A percentile compares a stretch with the other conserved stretches of the same genome.
These are phyloP conservation scores for Falco berigora DNA, from an alignment of 2,797 vertebrate genomes.

Conservation along the genomic window DNA sequence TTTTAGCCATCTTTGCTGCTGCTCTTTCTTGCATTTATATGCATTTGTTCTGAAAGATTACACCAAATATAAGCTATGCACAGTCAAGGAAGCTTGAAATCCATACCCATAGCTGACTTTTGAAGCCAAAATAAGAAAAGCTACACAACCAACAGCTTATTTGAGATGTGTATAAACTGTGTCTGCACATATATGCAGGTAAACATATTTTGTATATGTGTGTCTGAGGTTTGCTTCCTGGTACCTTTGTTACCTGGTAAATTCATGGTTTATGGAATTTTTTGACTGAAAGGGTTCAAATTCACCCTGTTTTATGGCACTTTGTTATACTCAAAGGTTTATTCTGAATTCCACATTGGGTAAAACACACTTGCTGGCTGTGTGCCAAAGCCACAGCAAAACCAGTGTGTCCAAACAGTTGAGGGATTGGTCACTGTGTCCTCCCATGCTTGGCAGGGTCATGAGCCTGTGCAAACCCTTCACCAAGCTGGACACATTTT, in stretches of 20 bases:
- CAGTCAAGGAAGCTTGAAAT: neutral
- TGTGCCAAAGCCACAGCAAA: neutral
- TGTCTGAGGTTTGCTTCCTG: neutral
- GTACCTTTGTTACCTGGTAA: neutral
- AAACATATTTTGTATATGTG: neutral
- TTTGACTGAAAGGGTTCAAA: neutral
- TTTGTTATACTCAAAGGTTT: neutral
- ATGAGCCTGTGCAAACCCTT: neutral
- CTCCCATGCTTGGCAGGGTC: neutral
- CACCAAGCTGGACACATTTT: neutral
- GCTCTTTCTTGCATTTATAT: neutral
- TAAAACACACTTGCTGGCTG: neutral
- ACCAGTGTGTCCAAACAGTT: rapidly evolving
- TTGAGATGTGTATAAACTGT: neutral
- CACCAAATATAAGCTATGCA: neutral
- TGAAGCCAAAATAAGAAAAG: neutral
- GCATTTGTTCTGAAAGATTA: neutral
- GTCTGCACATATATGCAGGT: neutral
- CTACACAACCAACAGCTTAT: neutral
- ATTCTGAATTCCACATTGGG: neutral
- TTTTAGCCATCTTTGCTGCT: neutral
- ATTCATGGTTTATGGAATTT: neutral
- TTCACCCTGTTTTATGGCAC: neutral
- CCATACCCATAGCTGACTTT: neutral
- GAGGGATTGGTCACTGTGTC: neutral